Evolutionary conservation across 2,113 vertebrate genomes (phyloP).

Genomic region (Elgaria multicarinata): DNA sequence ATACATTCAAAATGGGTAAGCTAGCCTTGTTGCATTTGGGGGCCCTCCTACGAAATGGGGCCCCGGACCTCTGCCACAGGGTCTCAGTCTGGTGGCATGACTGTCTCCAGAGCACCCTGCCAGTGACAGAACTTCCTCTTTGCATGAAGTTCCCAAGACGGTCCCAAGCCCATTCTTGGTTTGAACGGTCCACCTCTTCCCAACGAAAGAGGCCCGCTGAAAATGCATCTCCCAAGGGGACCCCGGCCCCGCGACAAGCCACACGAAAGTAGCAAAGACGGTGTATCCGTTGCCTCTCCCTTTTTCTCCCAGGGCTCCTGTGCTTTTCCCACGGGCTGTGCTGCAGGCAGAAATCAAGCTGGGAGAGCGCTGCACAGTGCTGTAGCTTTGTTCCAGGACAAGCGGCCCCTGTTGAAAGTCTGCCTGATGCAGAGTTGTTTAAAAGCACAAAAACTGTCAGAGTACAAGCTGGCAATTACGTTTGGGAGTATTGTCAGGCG

Average conservation of each 20-base stretch:
- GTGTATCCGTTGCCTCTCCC: rapidly evolving
- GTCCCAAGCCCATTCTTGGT: neutral
- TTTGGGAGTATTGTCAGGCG: neutral
- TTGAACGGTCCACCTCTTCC: neutral
- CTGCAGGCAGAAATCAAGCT: neutral
- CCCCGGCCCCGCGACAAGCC: neutral
- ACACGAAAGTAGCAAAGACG: neutral
- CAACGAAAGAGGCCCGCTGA: neutral
- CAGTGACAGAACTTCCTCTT: neutral
- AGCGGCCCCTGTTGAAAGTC: neutral
- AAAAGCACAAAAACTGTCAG: neutral
- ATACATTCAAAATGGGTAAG: neutral
- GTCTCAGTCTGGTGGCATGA: neutral
- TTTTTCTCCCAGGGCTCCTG: neutral
- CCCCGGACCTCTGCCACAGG: neutral
- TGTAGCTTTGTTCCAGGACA: neutral
- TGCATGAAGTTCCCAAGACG: neutral
- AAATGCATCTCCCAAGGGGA: neutral
- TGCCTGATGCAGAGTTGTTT: neutral
- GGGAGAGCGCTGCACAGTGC: neutral
- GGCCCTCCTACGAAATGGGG: neutral
- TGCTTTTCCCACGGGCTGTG: neutral
- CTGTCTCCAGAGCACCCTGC: neutral
- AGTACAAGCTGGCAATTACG: too few relatives aligned
- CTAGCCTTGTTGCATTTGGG: neutral